Conservation (phyloP, 1,140 invertebrate species). For the Habropoda laboriosa region DNA sequence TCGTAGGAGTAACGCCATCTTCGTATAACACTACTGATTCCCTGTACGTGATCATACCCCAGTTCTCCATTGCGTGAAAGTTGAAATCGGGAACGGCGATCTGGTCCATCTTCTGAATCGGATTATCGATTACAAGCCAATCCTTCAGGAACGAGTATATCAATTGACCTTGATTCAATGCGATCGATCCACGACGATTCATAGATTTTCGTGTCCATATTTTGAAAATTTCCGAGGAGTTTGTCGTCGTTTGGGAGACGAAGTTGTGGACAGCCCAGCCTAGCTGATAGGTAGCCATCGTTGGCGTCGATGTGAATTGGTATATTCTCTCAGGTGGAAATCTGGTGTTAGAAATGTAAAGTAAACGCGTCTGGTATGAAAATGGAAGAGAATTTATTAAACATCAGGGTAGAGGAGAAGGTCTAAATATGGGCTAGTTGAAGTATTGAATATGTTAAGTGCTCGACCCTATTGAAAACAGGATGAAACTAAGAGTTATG, state of each 20-base stretch:
- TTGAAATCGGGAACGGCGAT: constrained; percentile 89
- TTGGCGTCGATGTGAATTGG: constrained; percentile 77
- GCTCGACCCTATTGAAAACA: too few relatives aligned
- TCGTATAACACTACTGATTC: constrained; percentile 89
- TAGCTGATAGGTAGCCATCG: constrained; percentile 90
- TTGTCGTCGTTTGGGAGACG: constrained; percentile 62
- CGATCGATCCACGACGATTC: constrained; percentile 26
- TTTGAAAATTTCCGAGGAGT: constrained; percentile 26
- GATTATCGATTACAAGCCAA: constrained; percentile 56
- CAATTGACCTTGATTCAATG: constrained; percentile 47
- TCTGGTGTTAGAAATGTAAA: too few relatives aligned
- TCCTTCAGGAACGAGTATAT: constrained; percentile 55
- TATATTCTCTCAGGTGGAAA: neutral
- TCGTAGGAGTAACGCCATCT: constrained; percentile 82
- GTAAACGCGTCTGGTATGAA: too few relatives aligned
- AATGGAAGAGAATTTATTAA: too few relatives aligned
- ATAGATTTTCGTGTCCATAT: constrained; percentile 61
- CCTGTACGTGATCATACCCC: constrained; percentile 83
- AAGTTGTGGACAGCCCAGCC: constrained; percentile 90
- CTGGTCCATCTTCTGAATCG: constrained; percentile 85
- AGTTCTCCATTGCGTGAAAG: constrained; percentile 91
- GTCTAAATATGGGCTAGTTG: too few relatives aligned
- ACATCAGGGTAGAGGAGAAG: too few relatives aligned
- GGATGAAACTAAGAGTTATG: too few relatives aligned
- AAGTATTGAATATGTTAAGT: too few relatives aligned